Percentiles rank a stretch among this genome's conserved stretches.
phyloP scores from a whole-genome alignment of 1,140 invertebrate genomes.

The Micrasema minimum region DNA sequence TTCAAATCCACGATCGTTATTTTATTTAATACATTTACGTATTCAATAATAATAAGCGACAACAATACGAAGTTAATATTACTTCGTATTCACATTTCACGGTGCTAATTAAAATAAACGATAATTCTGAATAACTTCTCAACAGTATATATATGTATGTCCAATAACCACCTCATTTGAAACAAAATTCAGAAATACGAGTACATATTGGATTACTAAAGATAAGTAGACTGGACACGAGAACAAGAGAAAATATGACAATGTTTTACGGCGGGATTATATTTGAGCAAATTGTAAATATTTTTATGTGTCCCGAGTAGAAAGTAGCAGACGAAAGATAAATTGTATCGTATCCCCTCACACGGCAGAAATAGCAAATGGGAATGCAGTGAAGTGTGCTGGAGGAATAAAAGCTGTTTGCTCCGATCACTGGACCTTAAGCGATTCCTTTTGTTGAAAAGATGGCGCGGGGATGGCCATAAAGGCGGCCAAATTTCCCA shows the following conservation, averaged over 20 bases:
- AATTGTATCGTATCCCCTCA: slow-evolving; percentile 31
- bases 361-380: slow-evolving; percentile 36
- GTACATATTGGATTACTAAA: too few relatives aligned
- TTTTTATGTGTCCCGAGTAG: slow-evolving; percentile 19
- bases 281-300: slow-evolving; percentile 28
- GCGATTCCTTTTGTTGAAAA: slow-evolving; percentile 31
- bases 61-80: too few relatives aligned
- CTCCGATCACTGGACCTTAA: slow-evolving; percentile 34
- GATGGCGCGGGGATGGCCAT: slow-evolving; percentile 23
- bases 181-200: too few relatives aligned
- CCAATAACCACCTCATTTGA: too few relatives aligned
- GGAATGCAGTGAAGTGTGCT: slow-evolving; percentile 29
- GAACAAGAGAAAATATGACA: not conserved
- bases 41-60: too few relatives aligned
- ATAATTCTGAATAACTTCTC: too few relatives aligned
- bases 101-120: too few relatives aligned
- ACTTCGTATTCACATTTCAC: too few relatives aligned
- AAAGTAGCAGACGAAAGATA: slow-evolving; percentile 12
- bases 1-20: too few relatives aligned
- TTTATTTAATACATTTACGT: too few relatives aligned
- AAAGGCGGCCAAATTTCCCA: slow-evolving; percentile 31
- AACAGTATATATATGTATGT: too few relatives aligned
- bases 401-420: slow-evolving; percentile 31
- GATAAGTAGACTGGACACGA: not conserved
- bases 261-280: not conserved